These are phyloP conservation scores for Troides helena DNA, from an alignment of 2,888 invertebrate species.

Conservation along the genomic window DNA sequence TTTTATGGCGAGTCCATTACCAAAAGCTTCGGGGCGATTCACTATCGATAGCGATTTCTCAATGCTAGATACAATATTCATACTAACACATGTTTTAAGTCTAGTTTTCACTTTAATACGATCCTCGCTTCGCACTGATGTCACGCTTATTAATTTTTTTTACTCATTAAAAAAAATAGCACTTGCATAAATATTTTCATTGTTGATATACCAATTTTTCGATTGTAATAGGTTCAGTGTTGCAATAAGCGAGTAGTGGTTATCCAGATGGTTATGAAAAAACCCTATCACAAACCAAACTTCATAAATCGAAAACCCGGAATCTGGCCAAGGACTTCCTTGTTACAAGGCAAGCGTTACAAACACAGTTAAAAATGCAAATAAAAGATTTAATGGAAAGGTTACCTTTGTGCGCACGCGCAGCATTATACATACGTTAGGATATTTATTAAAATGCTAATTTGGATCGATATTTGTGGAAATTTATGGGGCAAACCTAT, in stretches of 20 bases:
- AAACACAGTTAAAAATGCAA: no score
- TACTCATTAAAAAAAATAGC: not conserved
- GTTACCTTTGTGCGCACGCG: no score
- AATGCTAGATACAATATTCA: not conserved
- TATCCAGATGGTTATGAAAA: no score
- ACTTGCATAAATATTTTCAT: not conserved
- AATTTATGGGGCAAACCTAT: not conserved
- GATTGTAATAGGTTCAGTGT: not conserved
- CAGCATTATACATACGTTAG: no score
- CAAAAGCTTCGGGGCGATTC: not conserved
- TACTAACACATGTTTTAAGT: slow-evolving; percentile 12
- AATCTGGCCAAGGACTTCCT: no score
- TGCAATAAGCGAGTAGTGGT: no score
- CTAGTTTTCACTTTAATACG: not conserved
- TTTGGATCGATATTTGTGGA: no score
- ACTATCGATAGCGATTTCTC: not conserved
- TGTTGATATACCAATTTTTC: not conserved
- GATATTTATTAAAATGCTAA: no score
- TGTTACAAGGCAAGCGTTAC: no score
- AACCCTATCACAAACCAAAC: no score
- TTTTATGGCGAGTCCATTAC: not conserved
- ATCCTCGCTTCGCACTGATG: slow-evolving; percentile 18
- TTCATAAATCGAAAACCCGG: no score
- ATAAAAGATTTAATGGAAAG: no score
- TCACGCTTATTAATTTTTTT: not conserved